phyloP scores from a whole-genome alignment of 2,797 vertebrate species.

The Limnodromus scolopaceus region DNA sequence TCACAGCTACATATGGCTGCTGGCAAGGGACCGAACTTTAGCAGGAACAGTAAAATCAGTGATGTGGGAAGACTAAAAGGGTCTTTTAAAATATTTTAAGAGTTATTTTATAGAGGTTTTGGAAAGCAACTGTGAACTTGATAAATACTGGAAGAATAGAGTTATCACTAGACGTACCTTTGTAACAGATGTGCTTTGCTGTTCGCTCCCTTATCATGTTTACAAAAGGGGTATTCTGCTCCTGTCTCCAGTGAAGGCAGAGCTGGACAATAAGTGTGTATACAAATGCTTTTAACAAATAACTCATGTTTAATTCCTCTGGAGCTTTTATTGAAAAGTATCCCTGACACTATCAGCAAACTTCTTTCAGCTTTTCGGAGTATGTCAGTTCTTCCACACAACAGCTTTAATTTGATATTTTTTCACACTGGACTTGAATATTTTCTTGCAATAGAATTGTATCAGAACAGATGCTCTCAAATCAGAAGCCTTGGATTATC shows the following conservation, averaged over 20 bases:
- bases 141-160: background rate
- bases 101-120: background rate
- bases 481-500: background rate
- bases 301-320: background rate
- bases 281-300: background rate
- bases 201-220: background rate
- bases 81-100: background rate
- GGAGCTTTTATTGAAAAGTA: background rate
- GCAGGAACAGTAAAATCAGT: background rate
- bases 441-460: background rate
- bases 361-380: background rate
- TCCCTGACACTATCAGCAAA: background rate
- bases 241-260: background rate
- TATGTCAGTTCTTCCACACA: background rate
- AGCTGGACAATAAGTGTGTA: background rate
- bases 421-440: background rate
- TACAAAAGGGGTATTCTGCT: background rate
- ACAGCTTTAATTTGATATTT: background rate
- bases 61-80: background rate
- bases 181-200: background rate
- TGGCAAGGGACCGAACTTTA: background rate
- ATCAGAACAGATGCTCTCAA: slow-evolving; percentile 25
- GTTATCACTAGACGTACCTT: background rate
- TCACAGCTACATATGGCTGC: slow-evolving; percentile 19
- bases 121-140: background rate